These are phyloP conservation scores for Takifugu rubripes DNA, from an alignment of 2,797 vertebrate genomes.

Conservation along the genomic window DNA sequence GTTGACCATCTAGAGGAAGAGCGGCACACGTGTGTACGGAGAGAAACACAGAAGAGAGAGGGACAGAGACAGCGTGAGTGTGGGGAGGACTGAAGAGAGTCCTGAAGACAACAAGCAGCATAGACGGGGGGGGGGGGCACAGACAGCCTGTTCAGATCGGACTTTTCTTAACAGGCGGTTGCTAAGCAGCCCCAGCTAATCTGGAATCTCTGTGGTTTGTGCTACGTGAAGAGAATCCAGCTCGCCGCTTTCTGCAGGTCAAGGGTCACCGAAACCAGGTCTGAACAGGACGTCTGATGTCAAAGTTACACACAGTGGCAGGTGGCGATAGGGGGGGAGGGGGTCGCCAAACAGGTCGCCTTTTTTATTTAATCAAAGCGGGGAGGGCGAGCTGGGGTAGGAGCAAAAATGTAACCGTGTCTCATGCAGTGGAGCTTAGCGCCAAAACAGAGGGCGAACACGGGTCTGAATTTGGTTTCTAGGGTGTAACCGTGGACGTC, in stretches of 20 bases:
- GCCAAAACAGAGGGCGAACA: conserved; percentile 28
- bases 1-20: conserved; percentile 86
- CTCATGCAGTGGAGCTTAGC: conserved; percentile 46
- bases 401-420: conserved; percentile 18
- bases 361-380: too few species aligned
- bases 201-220: not conserved
- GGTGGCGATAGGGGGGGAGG: not conserved
- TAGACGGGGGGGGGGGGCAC: conserved; percentile 10
- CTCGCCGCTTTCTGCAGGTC: not conserved
- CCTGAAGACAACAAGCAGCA: conserved; percentile 27
- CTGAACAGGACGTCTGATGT: conserved; percentile 6
- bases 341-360: too few species aligned
- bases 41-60: conserved; percentile 16
- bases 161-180: not conserved
- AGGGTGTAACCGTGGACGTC: conserved; percentile 8
- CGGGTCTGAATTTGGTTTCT: conserved; percentile 7
- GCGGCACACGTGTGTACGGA: conserved; percentile 4
- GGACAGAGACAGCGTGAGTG: conserved; percentile 24
- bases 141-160: not conserved
- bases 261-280: not conserved
- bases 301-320: conserved; percentile 22
- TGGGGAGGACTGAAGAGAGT: conserved; percentile 5
- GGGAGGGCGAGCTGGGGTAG: not conserved
- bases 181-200: not conserved
- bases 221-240: not conserved